Conservation (phyloP, 2,888 invertebrate genomes). For the Heliconius cydno region DNA sequence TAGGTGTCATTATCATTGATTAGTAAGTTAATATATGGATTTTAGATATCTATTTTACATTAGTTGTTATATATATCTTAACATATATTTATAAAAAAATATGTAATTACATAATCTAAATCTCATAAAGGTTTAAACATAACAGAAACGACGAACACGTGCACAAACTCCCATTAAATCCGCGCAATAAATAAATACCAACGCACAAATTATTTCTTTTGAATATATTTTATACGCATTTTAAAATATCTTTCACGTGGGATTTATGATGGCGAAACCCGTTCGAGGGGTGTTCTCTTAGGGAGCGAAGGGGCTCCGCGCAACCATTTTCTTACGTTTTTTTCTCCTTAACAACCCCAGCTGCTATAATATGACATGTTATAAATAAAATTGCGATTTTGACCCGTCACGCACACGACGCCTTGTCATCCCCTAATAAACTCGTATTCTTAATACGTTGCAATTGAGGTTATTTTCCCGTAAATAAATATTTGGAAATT, state of each 20-base stretch:
- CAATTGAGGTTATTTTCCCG: conserved; percentile 52
- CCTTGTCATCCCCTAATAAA: conserved; percentile 33
- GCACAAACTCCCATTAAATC: conserved; percentile 62
- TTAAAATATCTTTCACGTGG: conserved; percentile 83
- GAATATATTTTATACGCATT: conserved; percentile 82
- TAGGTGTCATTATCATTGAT: no score
- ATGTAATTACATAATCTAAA: neutral
- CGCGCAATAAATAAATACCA: conserved; percentile 71
- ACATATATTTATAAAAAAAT: neutral
- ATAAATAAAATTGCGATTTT: conserved; percentile 83
- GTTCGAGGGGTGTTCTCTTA: conserved; percentile 77
- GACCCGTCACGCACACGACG: conserved; percentile 79
- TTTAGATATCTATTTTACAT: no score
- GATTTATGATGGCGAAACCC: conserved; percentile 80
- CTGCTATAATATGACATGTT: conserved; percentile 79
- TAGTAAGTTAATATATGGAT: no score
- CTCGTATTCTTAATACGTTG: conserved; percentile 39
- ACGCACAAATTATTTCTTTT: conserved; percentile 77
- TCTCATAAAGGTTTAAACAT: conserved; percentile 25
- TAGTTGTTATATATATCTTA: neutral
- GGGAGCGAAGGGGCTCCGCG: conserved; percentile 65
- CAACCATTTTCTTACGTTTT: conserved; percentile 78
- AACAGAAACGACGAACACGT: conserved; percentile 62
- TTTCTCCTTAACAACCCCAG: conserved; percentile 81
- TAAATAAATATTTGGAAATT: conserved; percentile 44